Evolutionary conservation across 2,797 vertebrate species (phyloP).

Genomic region (Xiphophorus birchmanni): DNA sequence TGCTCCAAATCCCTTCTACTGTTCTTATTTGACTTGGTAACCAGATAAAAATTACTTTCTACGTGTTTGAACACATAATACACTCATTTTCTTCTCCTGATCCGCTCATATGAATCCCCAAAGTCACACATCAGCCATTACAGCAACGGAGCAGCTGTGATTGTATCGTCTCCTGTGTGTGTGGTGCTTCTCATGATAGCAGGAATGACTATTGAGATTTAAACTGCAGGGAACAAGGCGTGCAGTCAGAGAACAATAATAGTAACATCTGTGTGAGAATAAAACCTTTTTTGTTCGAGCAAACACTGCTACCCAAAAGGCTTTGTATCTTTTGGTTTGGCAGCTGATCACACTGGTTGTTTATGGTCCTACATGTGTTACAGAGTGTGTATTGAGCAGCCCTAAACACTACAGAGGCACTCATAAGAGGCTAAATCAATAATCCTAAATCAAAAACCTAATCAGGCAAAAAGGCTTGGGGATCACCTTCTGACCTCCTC

Average conservation of each 20-base stretch:
- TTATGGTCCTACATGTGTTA: conserved; percentile 11
- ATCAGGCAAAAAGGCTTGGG: conserved; percentile 46
- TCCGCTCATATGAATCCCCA: neutral
- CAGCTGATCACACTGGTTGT: conserved; percentile 22
- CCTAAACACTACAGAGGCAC: conserved; percentile 2
- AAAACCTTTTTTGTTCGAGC: conserved; percentile 2
- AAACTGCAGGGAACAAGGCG: conserved; percentile 19
- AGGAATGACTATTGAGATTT: conserved; percentile 19
- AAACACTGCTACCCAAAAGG: conserved; percentile 13
- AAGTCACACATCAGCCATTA: conserved; percentile 22
- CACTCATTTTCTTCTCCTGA: neutral
- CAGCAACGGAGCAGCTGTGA: conserved; percentile 31
- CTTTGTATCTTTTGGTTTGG: conserved; percentile 16
- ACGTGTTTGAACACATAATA: neutral
- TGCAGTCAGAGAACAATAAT: neutral
- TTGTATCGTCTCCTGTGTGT: neutral
- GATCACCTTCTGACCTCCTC: conserved; percentile 48
- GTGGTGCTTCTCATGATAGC: conserved; percentile 15
- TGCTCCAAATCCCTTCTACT: conserved; percentile 10
- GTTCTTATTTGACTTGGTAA: conserved; percentile 8
- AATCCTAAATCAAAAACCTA: conserved; percentile 49
- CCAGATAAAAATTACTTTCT: conserved; percentile 1
- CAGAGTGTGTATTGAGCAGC: conserved; percentile 1
- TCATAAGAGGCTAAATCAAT: conserved; percentile 54
- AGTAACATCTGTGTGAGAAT: conserved; percentile 3